Base-by-base conservation (phyloP, 2,888 invertebrate genomes). In the Pterostichus madidus region DNA sequence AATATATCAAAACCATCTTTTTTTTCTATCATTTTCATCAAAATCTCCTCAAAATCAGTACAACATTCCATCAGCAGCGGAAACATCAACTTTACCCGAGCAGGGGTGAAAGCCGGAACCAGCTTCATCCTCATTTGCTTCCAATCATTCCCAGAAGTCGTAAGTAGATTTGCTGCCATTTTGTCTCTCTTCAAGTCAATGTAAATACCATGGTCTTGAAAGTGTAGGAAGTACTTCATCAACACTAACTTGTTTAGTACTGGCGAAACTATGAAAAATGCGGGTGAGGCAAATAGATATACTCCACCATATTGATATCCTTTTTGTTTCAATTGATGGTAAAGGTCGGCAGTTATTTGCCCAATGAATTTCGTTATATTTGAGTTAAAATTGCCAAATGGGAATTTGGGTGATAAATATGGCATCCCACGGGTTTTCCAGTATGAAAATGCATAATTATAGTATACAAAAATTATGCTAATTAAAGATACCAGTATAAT, bases 11-110 rank as follows among this genome's bases (percentile, higher is more conserved):
- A 10, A 11, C 32, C 5, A 44, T 59, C 76, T 4, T 11, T 13
- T 11, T 59, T 71, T 39, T 44, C 56, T n/a, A 71, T 39, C n/a
- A 49, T n/a, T 10, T 73, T 24, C 10, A 85, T 84, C 17, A 87
- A 68, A 56, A 87, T 85, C 2, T 84, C 77, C 5, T 85, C 84
- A 15, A 89, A 85, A 56, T 86, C 85, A 35, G 86, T 71, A 1
- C 88, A 87, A 46, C 88, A 89, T 31, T 89, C 88, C 24, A 87
- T 83, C 85, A 91, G 89, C n/a, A 90, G 86, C 0, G 88, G 87
- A 32, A 90, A 88, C 91, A 91, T 91, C 46, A 86, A 87, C 85
- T 89, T 91, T 83, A 92, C 87, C 85, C 91, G 91, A 15, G 90
- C 91, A 0, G 90, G 88, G 0, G 91, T 90, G 84, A 92, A 89